Percentiles rank a stretch among this genome's conserved stretches.
Conservation (phyloP, 2,888 invertebrate species). For the Aphidoletes aphidimyza region DNA sequence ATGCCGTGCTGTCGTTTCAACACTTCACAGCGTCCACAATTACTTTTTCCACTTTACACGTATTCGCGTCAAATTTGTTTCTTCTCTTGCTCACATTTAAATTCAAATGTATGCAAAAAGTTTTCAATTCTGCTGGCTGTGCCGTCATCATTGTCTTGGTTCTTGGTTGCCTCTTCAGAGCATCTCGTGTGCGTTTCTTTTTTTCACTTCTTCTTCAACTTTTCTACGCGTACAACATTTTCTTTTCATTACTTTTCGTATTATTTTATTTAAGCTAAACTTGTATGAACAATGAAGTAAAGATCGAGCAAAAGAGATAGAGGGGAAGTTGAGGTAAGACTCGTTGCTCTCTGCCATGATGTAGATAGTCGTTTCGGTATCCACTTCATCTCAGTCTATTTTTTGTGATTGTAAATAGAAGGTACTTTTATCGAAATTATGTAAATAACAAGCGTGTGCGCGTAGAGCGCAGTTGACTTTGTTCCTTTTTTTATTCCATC, state of each 20-base stretch:
- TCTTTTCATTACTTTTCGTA: constrained; percentile 27
- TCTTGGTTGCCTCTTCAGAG: neutral
- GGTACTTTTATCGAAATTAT: constrained; percentile 42
- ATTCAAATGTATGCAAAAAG: constrained; percentile 41
- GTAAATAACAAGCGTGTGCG: constrained; percentile 5
- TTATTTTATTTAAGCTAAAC: constrained; percentile 9
- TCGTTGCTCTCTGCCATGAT: neutral
- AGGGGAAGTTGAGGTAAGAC: no score
- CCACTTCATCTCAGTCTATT: neutral
- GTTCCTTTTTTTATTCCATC: no score
- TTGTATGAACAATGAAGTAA: neutral
- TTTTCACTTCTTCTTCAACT: neutral
- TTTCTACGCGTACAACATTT: neutral
- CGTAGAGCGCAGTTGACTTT: no score
- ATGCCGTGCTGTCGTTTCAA: no score
- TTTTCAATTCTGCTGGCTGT: neutral
- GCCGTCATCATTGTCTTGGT: neutral
- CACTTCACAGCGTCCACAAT: neutral
- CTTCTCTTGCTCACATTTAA: constrained; percentile 29
- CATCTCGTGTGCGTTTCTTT: no score
- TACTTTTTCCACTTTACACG: constrained; percentile 40
- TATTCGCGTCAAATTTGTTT: constrained; percentile 41
- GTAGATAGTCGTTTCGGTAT: neutral
- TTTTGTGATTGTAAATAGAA: constrained; percentile 24
- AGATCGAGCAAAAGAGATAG: no score